A percentile compares a stretch with the other conserved stretches of the same genome.
Conservation (phyloP, 1,140 invertebrate species). For the Drosophila arizonae region DNA sequence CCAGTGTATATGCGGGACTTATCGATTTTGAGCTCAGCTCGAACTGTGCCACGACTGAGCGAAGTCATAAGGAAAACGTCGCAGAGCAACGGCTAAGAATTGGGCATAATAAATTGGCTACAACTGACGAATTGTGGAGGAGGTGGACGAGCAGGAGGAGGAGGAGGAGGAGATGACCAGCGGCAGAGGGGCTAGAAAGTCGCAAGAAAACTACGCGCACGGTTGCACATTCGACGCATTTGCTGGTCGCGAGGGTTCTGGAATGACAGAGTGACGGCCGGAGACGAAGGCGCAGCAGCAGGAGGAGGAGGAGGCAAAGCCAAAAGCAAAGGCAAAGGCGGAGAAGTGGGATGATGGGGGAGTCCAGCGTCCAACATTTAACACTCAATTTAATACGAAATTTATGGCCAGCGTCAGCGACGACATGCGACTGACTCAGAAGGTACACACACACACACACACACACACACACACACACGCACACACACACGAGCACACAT, state of each 20-base stretch:
- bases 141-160: slow-evolving; percentile 16
- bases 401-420: slow-evolving; percentile 76
- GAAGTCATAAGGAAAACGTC: slow-evolving; percentile 51
- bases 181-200: slow-evolving; percentile 12
- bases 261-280: background rate
- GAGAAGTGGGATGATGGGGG: background rate
- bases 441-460: background rate
- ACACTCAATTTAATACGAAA: slow-evolving; percentile 81
- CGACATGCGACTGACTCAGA: slow-evolving; percentile 61
- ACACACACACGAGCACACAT: background rate
- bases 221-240: slow-evolving; percentile 65
- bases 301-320: background rate
- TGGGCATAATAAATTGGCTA: slow-evolving; percentile 76
- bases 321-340: background rate
- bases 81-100: slow-evolving; percentile 48
- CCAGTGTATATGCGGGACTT: slow-evolving; percentile 2
- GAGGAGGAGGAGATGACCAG: background rate
- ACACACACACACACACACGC: background rate
- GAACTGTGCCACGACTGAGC: slow-evolving; percentile 21
- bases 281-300: background rate
- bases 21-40: slow-evolving; percentile 30
- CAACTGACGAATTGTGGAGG: slow-evolving; percentile 73
- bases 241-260: slow-evolving; percentile 13
- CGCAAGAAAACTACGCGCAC: slow-evolving; percentile 56
- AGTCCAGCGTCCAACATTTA: slow-evolving; percentile 76